Evolutionary conservation across 2,888 invertebrate genomes (phyloP), one percentile per base, ranked within the genome.

Genomic region (Hedychridium roseum): DNA sequence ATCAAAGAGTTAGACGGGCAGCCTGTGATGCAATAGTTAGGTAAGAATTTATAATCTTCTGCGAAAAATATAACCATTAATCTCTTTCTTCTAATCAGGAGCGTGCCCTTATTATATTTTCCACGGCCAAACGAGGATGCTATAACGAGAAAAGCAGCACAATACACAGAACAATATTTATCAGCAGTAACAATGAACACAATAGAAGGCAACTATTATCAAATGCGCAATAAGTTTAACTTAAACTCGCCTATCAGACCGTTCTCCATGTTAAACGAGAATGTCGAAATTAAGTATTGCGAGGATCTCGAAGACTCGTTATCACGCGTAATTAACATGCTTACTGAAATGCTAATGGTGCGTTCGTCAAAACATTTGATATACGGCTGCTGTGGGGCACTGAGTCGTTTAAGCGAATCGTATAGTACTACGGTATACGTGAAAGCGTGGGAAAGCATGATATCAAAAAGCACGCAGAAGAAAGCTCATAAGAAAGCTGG

Each of bases 1-100:
- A 94, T 74, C 85, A 85, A 43, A 82, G 92, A 73, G 91, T 94
- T 1, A 82, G 94, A 49, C 83, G 83, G 48, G 87, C 91, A 1
- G 86, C 91, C 1, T 83, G 89, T 0, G 81, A 82, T 34, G 84
- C 89, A 2, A 83, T 93, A 43, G 80, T 84, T 30, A 84, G 80
- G 88, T 89, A 79, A 79, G 79, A 66, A 4, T 34, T 30, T 32
- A n/a, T 31, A 20, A 6, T 26, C 15, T 9, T 15, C 15, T 27
- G 4, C 15, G 31, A 26, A 17, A 27, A 43, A 4, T 5, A 15
- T 28, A 16, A 21, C 11, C n/a, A n/a, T n/a, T n/a, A n/a, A n/a
- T n/a, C n/a, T n/a, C n/a, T n/a, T 23, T 49, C 39, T 47, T 50
- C 48, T 43, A 79, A 79, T 47, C 55, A 83, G 83, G 54, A 79